Conservation (phyloP, 2,888 invertebrate species). For the Caenorhabditis macrosperma region DNA sequence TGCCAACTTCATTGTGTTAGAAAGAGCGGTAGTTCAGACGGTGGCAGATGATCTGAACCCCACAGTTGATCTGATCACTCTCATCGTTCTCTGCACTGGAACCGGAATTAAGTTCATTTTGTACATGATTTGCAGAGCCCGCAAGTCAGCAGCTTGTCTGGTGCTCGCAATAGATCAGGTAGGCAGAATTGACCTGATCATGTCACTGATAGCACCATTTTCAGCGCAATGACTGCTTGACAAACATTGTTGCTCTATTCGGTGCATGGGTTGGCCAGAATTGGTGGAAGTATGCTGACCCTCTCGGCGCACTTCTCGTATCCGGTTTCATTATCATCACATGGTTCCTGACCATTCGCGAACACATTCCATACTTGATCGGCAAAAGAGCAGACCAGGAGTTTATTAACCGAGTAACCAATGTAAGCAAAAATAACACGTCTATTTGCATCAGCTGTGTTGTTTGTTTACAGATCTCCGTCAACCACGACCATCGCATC, state of each 20-base stretch:
- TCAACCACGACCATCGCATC: conserved; percentile 72
- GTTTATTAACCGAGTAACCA: conserved; percentile 69
- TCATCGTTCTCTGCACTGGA: conserved; percentile 66
- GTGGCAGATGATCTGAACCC: conserved; percentile 61
- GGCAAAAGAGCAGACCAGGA: conserved; percentile 69
- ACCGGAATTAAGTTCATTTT: conserved; percentile 69
- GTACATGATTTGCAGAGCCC: conserved; percentile 65
- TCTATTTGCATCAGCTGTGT: conserved; percentile 8
- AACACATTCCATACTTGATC: conserved; percentile 72
- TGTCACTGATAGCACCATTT: background rate
- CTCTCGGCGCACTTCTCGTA: conserved; percentile 82
- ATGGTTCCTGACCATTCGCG: conserved; percentile 69
- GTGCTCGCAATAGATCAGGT: conserved; percentile 81
- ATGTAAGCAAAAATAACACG: conserved; percentile 30
- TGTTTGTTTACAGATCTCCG: conserved; percentile 61
- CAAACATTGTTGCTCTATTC: conserved; percentile 81
- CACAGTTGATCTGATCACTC: conserved; percentile 61
- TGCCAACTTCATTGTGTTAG: conserved; percentile 79
- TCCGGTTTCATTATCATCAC: conserved; percentile 69
- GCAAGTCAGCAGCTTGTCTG: conserved; percentile 62
- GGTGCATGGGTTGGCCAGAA: conserved; percentile 81
- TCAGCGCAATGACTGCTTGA: conserved; percentile 81
- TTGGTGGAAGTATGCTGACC: conserved; percentile 82
- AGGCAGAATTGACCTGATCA: background rate
- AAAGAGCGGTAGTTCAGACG: conserved; percentile 80